Percentiles rank a stretch among this genome's conserved stretches.
phyloP scores from a whole-genome alignment of 2,797 vertebrate species.

The Channallabes apus region DNA sequence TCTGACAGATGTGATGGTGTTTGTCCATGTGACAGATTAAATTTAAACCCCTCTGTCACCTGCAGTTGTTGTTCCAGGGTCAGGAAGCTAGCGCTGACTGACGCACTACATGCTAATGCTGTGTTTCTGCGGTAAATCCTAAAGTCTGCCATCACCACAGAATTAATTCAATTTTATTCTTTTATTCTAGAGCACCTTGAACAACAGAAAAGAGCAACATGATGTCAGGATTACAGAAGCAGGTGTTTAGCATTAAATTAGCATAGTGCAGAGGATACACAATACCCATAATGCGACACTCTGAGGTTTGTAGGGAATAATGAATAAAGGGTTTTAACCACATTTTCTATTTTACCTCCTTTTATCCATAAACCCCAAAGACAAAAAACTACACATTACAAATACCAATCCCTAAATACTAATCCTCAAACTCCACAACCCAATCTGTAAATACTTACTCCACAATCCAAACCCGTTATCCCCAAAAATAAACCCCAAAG shows the following conservation, averaged over 20 bases:
- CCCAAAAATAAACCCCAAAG: too few species aligned
- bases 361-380: neutral
- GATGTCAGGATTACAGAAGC: neutral
- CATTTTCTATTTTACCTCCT: too few species aligned
- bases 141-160: slow-evolving; percentile 26
- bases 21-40: slow-evolving; percentile 38
- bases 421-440: too few species aligned
- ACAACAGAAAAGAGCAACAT: neutral
- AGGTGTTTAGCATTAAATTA: neutral
- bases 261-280: neutral
- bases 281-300: neutral
- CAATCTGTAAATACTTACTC: too few species aligned
- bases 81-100: slow-evolving; percentile 35
- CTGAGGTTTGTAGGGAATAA: neutral
- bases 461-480: too few species aligned
- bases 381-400: neutral
- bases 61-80: slow-evolving; percentile 25
- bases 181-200: neutral
- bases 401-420: neutral
- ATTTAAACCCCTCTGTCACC: slow-evolving; percentile 46
- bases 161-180: neutral
- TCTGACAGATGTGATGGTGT: slow-evolving; percentile 40
- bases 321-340: neutral
- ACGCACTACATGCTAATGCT: slow-evolving; percentile 33
- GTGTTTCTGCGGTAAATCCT: slow-evolving; percentile 23